A percentile compares a stretch with the other conserved stretches of the same genome.
Conservation (phyloP, 2,797 vertebrate genomes). For the Typhlichthys eigenmanni region DNA sequence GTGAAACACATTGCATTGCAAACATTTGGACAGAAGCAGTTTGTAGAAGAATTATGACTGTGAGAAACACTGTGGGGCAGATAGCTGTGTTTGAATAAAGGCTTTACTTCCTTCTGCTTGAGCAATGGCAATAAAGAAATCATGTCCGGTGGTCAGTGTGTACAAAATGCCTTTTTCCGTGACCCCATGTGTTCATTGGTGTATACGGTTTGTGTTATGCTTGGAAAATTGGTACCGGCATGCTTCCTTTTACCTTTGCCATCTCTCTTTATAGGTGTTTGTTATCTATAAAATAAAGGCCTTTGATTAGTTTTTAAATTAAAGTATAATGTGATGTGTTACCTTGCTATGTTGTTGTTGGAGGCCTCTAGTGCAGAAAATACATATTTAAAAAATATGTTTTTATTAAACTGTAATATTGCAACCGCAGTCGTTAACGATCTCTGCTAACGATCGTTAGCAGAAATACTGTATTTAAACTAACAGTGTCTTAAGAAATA, state of each 20-base stretch:
- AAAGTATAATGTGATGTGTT: too few species aligned
- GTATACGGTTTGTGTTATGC: background rate
- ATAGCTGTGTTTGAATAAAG: conserved; percentile 15
- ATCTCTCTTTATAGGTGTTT: background rate
- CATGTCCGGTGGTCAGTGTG: background rate
- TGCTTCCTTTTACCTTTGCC: background rate
- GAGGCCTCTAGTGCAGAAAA: too few species aligned
- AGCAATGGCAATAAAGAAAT: conserved; percentile 21
- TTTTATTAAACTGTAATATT: too few species aligned
- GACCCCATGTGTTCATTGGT: background rate
- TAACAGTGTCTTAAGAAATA: too few species aligned
- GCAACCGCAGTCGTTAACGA: too few species aligned
- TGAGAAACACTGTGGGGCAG: background rate
- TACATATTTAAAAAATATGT: too few species aligned
- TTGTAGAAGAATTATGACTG: conserved; percentile 5
- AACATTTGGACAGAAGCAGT: conserved; percentile 28
- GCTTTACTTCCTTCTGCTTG: conserved; percentile 5
- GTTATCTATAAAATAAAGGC: conserved; percentile 7
- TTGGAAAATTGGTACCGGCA: background rate
- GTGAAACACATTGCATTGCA: background rate
- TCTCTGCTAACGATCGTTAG: too few species aligned
- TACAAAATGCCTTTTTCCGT: background rate
- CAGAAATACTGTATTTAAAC: too few species aligned
- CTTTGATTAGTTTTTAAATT: conserved; percentile 5
- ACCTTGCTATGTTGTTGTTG: too few species aligned